phyloP scores from a whole-genome alignment of 2,888 invertebrate species.

The Machimus rusticus region DNA sequence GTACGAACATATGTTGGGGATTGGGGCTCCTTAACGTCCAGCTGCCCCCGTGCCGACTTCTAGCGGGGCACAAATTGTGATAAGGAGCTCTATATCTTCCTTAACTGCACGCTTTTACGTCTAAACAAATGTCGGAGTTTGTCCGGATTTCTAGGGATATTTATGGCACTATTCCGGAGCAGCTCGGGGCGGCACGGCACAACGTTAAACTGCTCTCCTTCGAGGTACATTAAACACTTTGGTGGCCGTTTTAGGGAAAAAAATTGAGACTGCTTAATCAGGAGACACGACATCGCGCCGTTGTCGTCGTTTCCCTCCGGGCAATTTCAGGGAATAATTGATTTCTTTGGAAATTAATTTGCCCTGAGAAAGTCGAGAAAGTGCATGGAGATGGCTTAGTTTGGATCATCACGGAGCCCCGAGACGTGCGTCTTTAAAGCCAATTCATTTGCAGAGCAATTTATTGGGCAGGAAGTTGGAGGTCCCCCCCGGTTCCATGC shows the following conservation, averaged over 20 bases:
- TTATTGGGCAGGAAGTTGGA: not conserved
- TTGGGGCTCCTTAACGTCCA: not conserved
- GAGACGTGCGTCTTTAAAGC: not conserved
- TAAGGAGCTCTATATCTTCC: slow-evolving; percentile 15
- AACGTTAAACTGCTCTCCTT: not conserved
- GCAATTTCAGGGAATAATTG: not conserved
- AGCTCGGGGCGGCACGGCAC: not conserved
- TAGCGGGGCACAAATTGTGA: not conserved
- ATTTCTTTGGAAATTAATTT: not conserved
- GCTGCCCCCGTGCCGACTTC: not conserved
- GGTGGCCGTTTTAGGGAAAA: not conserved
- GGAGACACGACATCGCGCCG: not conserved
- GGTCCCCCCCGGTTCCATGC: not conserved
- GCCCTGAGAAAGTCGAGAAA: not conserved
- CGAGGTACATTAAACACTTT: not conserved
- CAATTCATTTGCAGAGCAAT: not conserved
- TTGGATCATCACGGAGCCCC: not conserved
- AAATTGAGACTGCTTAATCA: not conserved
- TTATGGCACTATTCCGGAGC: not conserved
- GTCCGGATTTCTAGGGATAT: not conserved
- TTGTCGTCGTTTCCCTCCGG: not conserved
- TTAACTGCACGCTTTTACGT: not conserved
- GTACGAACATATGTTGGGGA: not conserved
- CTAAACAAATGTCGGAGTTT: slow-evolving; percentile 17
- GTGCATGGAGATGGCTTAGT: not conserved